Conservation (phyloP, 2,113 vertebrate genomes). For the Isichthys henryi region DNA sequence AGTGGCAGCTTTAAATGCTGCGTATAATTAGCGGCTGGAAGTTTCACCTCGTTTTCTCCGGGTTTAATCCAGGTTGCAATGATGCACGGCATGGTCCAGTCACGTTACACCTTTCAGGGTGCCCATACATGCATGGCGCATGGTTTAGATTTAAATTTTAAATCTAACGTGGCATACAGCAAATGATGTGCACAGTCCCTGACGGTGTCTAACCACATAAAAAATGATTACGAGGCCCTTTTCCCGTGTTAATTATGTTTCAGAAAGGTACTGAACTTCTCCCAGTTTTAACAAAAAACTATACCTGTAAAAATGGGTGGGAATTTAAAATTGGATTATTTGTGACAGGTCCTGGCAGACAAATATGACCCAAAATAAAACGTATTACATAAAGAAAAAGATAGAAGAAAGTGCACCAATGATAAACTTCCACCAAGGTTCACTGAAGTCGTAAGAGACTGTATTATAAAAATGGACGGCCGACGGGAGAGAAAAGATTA, state of each 20-base stretch:
- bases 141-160: not conserved
- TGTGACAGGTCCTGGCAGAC: not conserved
- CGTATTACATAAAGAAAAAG: not conserved
- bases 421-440: not conserved
- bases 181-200: not conserved
- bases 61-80: not conserved
- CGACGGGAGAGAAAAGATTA: not conserved
- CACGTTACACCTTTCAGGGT: not conserved
- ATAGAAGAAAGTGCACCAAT: not conserved
- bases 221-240: not conserved
- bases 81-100: not conserved
- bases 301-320: not conserved
- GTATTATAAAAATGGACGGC: not conserved
- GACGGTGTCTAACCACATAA: not conserved
- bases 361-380: not conserved
- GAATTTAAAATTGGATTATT: not conserved
- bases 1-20: not conserved
- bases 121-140: not conserved
- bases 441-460: not conserved
- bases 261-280: not conserved
- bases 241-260: not conserved
- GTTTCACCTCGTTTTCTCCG: not conserved
- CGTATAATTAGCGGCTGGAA: not conserved
- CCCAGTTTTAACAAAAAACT: not conserved
- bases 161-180: not conserved